These are phyloP conservation scores for Acronicta leporina DNA, from an alignment of 2,888 invertebrate genomes.

Conservation along the genomic window DNA sequence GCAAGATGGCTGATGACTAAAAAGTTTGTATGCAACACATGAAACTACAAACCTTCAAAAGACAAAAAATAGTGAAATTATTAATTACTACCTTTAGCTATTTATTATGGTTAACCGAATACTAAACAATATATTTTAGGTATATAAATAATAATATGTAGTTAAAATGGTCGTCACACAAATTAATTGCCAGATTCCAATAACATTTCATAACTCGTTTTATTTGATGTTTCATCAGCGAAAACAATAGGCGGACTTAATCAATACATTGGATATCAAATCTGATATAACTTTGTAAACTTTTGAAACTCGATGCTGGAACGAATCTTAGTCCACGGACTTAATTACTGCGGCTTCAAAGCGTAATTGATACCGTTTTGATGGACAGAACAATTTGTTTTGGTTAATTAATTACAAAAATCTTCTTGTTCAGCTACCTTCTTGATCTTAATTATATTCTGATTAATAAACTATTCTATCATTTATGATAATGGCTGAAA, in stretches of 20 bases:
- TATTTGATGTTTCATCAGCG: slow-evolving; percentile 29
- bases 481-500: too few species aligned
- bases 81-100: too few species aligned
- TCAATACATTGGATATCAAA: slow-evolving; percentile 42
- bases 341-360: slow-evolving; percentile 37
- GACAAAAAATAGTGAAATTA: too few species aligned
- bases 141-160: background rate
- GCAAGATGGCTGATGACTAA: background rate
- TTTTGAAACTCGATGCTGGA: slow-evolving; percentile 34
- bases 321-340: slow-evolving; percentile 28
- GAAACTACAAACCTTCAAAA: too few species aligned
- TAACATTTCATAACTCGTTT: slow-evolving; percentile 22
- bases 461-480: background rate
- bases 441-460: background rate
- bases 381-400: slow-evolving; percentile 28
- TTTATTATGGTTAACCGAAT: too few species aligned
- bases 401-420: slow-evolving; percentile 9
- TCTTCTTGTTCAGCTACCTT: background rate
- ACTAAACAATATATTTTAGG: too few species aligned
- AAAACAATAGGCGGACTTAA: slow-evolving; percentile 37
- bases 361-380: slow-evolving; percentile 16
- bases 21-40: background rate
- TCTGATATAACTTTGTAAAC: slow-evolving; percentile 39
- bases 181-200: slow-evolving; percentile 18
- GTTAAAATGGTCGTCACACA: slow-evolving; percentile 12